Evolutionary conservation across 2,113 vertebrate genomes (phyloP).

Genomic region (Sinocyclocheilus anophthalmus): DNA sequence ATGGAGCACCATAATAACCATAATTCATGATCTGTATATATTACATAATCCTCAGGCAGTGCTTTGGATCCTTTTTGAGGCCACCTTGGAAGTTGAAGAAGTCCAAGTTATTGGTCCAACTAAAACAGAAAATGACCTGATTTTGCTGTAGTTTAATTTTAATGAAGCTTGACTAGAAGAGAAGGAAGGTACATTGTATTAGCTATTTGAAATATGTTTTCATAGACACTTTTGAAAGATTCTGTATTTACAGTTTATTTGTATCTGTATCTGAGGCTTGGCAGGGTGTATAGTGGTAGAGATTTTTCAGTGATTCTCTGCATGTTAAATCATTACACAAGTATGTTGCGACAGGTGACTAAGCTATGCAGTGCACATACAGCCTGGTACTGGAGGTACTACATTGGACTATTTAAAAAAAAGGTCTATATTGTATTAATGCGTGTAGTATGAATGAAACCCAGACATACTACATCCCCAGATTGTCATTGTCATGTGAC

Average conservation of each 20-base stretch:
- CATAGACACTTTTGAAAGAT: too few relatives aligned
- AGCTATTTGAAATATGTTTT: too few relatives aligned
- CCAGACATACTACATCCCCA: background rate
- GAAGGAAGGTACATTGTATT: background rate
- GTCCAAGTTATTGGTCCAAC: constrained; percentile 1
- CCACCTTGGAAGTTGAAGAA: constrained; percentile 14
- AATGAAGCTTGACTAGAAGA: constrained; percentile 7
- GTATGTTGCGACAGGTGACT: too few relatives aligned
- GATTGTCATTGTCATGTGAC: too few relatives aligned
- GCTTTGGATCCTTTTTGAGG: background rate
- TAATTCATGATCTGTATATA: constrained; percentile 35
- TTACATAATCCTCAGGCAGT: constrained; percentile 36
- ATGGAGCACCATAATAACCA: constrained; percentile 43
- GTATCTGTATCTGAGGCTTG: background rate
- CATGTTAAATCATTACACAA: too few relatives aligned
- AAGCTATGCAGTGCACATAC: too few relatives aligned
- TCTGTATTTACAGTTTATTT: background rate
- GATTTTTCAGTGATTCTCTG: background rate
- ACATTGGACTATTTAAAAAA: too few relatives aligned
- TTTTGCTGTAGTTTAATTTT: constrained; percentile 19
- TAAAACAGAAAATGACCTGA: constrained; percentile 21
- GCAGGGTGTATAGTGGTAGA: background rate
- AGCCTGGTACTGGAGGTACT: too few relatives aligned
- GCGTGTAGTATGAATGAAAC: too few relatives aligned
- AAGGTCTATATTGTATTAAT: too few relatives aligned